A percentile compares a stretch with the other conserved stretches of the same genome.
phyloP scores from a whole-genome alignment of 2,797 vertebrate species.

The Parotocinclus haroldoi region DNA sequence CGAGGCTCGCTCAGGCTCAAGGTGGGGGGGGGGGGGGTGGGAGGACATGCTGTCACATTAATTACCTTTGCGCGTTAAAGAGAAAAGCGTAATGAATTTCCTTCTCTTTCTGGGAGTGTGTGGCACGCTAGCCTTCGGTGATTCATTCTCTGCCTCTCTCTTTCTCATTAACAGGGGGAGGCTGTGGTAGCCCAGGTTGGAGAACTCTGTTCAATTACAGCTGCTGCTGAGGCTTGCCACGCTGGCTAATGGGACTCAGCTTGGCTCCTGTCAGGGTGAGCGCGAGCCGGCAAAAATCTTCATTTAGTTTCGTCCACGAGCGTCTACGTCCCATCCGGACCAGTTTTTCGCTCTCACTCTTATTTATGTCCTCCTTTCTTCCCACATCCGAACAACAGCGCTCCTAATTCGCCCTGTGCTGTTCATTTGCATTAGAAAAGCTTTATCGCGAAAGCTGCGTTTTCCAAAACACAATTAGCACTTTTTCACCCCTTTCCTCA shows the following conservation, averaged over 20 bases:
- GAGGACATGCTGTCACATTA: slow-evolving; percentile 59
- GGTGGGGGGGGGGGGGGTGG: slow-evolving; percentile 20
- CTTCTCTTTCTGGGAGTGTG: slow-evolving; percentile 53
- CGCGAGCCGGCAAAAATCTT: slow-evolving; percentile 68
- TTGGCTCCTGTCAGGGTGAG: slow-evolving; percentile 74
- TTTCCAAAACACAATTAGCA: slow-evolving; percentile 43
- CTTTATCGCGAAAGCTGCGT: slow-evolving; percentile 29
- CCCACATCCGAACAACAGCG: slow-evolving; percentile 20
- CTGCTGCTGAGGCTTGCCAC: slow-evolving; percentile 76
- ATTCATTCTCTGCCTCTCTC: slow-evolving; percentile 61
- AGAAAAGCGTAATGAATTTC: slow-evolving; percentile 58
- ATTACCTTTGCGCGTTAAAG: slow-evolving; percentile 59
- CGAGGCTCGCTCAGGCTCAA: slow-evolving; percentile 32
- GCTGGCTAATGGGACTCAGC: slow-evolving; percentile 79
- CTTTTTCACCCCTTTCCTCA: slow-evolving; percentile 19
- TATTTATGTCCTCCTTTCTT: neutral
- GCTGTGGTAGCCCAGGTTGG: slow-evolving; percentile 39
- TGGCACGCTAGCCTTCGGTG: slow-evolving; percentile 53
- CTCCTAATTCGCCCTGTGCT: slow-evolving; percentile 10
- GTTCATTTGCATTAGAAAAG: slow-evolving; percentile 33
- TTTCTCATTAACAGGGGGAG: slow-evolving; percentile 68
- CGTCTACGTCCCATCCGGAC: slow-evolving; percentile 21
- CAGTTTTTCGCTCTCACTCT: slow-evolving; percentile 4
- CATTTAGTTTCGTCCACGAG: slow-evolving; percentile 67
- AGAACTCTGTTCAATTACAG: slow-evolving; percentile 80